phyloP scores from a whole-genome alignment of 2,113 vertebrate species.

The Serinus canaria region DNA sequence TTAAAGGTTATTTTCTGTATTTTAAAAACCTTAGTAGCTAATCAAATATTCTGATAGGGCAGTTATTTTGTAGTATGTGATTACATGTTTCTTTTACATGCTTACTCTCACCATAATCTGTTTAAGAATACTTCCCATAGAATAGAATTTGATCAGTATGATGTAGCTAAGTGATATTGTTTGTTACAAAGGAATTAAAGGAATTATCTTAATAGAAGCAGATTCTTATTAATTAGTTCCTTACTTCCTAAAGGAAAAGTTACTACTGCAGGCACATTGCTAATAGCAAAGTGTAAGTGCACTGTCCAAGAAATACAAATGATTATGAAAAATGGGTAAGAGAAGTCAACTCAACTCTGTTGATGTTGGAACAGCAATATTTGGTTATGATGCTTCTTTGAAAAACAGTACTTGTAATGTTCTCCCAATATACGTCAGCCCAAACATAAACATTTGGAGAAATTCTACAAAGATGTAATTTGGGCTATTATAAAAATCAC shows the following conservation, averaged over 20 bases:
- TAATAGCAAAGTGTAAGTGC: conserved; percentile 17
- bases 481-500: background rate
- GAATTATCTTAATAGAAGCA: background rate
- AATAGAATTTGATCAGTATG: background rate
- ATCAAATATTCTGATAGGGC: background rate
- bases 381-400: conserved; percentile 46
- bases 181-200: background rate
- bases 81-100: background rate
- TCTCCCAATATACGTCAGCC: background rate
- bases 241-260: conserved; percentile 44
- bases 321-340: conserved; percentile 58
- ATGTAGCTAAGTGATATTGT: background rate
- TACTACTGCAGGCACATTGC: conserved; percentile 16
- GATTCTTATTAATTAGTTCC: conserved; percentile 40
- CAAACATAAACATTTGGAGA: conserved; percentile 36
- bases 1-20: background rate
- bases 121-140: background rate
- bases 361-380: conserved; percentile 52
- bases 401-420: conserved; percentile 15
- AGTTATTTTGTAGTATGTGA: background rate
- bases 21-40: background rate
- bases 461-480: conserved; percentile 35
- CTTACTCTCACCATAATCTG: background rate
- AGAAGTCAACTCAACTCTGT: conserved; percentile 47
- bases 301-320: conserved; percentile 59